These are phyloP conservation scores for Chloromyia formosa DNA, from an alignment of 2,888 invertebrate species.

Conservation along the genomic window DNA sequence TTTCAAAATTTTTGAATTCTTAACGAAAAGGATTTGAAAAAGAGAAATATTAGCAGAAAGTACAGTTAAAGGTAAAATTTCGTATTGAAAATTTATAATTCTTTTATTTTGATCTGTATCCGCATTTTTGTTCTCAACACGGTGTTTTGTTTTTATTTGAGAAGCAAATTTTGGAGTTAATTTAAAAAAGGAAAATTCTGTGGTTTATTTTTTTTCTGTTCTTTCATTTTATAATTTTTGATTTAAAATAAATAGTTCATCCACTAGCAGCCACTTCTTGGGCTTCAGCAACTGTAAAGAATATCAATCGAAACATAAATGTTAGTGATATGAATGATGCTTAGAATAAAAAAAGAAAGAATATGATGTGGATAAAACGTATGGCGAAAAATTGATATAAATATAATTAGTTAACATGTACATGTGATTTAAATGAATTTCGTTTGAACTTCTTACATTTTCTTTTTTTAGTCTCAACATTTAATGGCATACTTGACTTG, in stretches of 20 bases:
- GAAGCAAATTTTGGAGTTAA: no score
- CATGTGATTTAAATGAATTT: background rate
- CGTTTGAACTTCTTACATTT: slow-evolving; percentile 38
- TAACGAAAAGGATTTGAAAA: no score
- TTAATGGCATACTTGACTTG: no score
- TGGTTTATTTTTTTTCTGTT: no score
- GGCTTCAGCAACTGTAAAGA: slow-evolving; percentile 64
- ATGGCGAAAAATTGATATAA: no score
- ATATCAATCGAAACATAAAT: slow-evolving; percentile 61
- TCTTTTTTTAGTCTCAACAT: slow-evolving; percentile 5
- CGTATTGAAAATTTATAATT: no score
- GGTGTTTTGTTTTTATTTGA: no score
- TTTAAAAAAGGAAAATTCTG: slow-evolving; percentile 31
- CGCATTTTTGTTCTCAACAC: no score
- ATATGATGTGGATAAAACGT: background rate
- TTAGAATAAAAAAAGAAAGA: slow-evolving; percentile 12
- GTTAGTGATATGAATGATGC: slow-evolving; percentile 56
- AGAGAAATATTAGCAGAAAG: no score
- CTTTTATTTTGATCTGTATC: no score
- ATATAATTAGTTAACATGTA: background rate
- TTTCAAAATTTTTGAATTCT: no score
- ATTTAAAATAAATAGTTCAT: slow-evolving; percentile 48
- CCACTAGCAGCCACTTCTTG: slow-evolving; percentile 56
- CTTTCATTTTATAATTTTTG: background rate
- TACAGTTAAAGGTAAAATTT: no score